Evolutionary conservation across 2,797 vertebrate genomes (phyloP), one percentile per base, ranked within the genome.

Genomic region (Spinus pinus): DNA sequence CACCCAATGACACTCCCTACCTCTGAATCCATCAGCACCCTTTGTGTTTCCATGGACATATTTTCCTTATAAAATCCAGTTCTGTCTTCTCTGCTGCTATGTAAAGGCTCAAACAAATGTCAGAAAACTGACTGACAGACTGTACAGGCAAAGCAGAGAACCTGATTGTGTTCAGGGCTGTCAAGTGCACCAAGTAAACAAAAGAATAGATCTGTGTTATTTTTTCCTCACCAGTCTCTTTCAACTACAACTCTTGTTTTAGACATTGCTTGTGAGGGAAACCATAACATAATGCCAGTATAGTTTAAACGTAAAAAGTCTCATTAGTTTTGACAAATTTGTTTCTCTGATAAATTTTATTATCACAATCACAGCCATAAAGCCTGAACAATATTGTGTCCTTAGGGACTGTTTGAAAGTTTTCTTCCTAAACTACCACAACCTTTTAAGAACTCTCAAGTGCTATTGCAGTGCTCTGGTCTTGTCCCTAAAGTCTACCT

Each of bases 81-180:
- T 94, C 88, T 22, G 2, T 64, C 90, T 83, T 73, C 58, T 86
- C 62, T 6, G 3, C 80, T 72, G 65, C 80, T 81, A 56, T 28
- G 30, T 69, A 90, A 94, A 94, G 93, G 87, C 93, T 92, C 93
- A 86, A 88, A 95, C 72, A 91, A 84, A 89, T 56, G 88, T 83
- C 91, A 94, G 70, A 70, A 85, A 81, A 49, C 86, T 95, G 93
- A 95, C 87, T 95, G 93, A 88, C 86, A 95, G 94, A 70, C 86
- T 57, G 60, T 20, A 80, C 41, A 88, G 83, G 92, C 81, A 94
- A 86, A 82, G 74, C 1, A 0, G 56, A 83, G 70, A 95, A 81
- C 80, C 91, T 54, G 66, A 78, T 66, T 91, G 35, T n/a, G 73
- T 81, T 88, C 88, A 72, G 83, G 80, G 89, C 91, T 94, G 95